These are phyloP conservation scores for Falcunculus frontatus DNA, from an alignment of 2,113 vertebrate genomes.

Conservation along the genomic window DNA sequence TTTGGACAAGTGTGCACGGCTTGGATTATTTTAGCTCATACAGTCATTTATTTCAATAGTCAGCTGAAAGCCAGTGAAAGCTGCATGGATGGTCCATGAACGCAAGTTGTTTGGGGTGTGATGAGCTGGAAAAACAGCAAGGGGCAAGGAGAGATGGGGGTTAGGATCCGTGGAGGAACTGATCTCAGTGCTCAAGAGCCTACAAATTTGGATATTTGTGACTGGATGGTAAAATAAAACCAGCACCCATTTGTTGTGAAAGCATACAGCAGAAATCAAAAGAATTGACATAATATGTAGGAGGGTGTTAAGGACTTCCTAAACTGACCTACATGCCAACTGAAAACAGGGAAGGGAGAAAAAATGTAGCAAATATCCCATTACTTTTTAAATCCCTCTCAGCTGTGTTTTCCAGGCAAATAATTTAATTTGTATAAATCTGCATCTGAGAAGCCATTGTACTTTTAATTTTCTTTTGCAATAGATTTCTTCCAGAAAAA, in stretches of 20 bases:
- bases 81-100: not conserved
- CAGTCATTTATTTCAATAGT: not conserved
- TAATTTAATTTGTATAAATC: not conserved
- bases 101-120: not conserved
- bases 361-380: not conserved
- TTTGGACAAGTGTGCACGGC: not conserved
- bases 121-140: not conserved
- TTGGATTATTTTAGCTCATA: constrained; percentile 16
- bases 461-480: not conserved
- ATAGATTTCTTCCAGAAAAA: not conserved
- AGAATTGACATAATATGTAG: accelerated
- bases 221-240: not conserved
- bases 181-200: not conserved
- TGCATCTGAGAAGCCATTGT: not conserved
- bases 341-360: not conserved
- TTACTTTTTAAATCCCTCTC: not conserved
- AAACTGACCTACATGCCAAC: not conserved
- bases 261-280: not conserved
- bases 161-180: not conserved
- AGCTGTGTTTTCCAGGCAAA: not conserved
- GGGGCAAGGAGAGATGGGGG: not conserved
- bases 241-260: not conserved
- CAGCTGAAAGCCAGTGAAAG: not conserved
- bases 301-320: not conserved
- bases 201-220: not conserved